These are phyloP conservation scores for Hoplodrina ambigua DNA, from an alignment of 2,888 invertebrate species.

Conservation along the genomic window DNA sequence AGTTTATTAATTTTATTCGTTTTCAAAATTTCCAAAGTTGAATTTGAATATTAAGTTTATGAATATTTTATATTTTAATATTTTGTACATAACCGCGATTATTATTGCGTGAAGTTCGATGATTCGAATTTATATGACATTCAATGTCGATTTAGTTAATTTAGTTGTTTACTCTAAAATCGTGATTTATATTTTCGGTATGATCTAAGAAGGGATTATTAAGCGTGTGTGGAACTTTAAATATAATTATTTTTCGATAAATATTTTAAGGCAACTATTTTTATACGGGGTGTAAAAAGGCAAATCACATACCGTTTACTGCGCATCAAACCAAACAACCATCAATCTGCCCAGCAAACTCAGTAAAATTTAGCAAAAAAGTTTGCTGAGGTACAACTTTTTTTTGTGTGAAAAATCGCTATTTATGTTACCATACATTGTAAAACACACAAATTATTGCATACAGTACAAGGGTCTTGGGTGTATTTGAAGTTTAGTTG, in stretches of 20 bases:
- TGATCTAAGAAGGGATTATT: conserved; percentile 1
- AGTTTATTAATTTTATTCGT: not conserved
- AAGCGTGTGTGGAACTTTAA: conserved; percentile 16
- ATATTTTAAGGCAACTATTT: conserved; percentile 57
- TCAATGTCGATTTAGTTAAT: conserved; percentile 51
- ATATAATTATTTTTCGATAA: conserved; percentile 50
- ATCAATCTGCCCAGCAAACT: no score
- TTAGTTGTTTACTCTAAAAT: conserved; percentile 40
- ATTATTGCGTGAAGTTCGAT: conserved; percentile 44
- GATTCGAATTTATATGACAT: conserved; percentile 60
- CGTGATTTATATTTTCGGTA: conserved; percentile 35
- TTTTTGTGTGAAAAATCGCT: no score
- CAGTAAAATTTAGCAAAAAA: no score
- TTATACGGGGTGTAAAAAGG: conserved; percentile 13
- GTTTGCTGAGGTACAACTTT: no score
- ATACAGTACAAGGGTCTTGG: no score
- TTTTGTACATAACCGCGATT: conserved; percentile 34
- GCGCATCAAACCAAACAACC: no score
- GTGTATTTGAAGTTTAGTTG: no score
- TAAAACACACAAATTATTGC: no score
- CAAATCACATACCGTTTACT: no score
- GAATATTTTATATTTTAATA: conserved; percentile 7
- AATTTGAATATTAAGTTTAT: conserved; percentile 14
- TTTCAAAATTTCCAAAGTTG: conserved; percentile 35
- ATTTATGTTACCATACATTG: no score